A percentile compares a stretch with the other conserved stretches of the same genome.
Conservation (phyloP, 2,888 invertebrate species). For the Mythimna pallens region DNA sequence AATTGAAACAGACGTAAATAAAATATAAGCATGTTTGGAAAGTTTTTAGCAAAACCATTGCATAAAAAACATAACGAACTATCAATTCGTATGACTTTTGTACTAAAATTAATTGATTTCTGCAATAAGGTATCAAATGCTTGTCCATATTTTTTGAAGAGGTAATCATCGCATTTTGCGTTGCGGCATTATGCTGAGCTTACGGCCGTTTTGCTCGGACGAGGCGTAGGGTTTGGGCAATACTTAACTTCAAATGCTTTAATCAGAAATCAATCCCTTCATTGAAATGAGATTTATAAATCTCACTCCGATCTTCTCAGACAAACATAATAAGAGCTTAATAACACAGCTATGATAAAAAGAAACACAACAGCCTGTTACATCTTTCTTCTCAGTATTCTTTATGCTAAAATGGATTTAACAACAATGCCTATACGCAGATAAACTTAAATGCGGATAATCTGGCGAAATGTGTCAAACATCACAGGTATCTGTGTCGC, state of each 20-base stretch:
- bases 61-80: background rate
- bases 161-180: no score
- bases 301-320: background rate
- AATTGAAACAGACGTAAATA: constrained; percentile 53
- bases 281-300: background rate
- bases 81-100: no score
- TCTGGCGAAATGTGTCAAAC: constrained; percentile 68
- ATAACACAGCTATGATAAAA: constrained; percentile 11
- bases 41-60: background rate
- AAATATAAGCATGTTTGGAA: constrained; percentile 1
- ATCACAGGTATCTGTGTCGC: constrained; percentile 65
- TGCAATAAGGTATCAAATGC: no score
- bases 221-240: no score
- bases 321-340: background rate
- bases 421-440: constrained; percentile 48
- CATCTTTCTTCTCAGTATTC: constrained; percentile 33
- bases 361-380: constrained; percentile 41
- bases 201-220: no score
- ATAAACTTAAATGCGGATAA: constrained; percentile 66
- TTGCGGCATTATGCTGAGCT: no score
- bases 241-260: no score
- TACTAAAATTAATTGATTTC: no score
- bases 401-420: constrained; percentile 59
- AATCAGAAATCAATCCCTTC: background rate
- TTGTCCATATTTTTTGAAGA: no score